Conservation (phyloP, 1,140 invertebrate genomes). For the Bacillus rossius region DNA sequence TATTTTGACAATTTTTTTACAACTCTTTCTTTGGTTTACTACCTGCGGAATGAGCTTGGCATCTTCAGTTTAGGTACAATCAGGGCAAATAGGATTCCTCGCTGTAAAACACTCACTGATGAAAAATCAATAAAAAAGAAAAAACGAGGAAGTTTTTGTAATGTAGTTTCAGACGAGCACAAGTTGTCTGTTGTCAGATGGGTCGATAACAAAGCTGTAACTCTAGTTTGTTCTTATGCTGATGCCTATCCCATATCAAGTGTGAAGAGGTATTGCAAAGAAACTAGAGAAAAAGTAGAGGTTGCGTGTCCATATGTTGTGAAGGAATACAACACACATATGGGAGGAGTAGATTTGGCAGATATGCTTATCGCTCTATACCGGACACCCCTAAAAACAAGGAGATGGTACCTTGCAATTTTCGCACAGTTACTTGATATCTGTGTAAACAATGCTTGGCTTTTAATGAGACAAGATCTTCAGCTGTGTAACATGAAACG, state of each 20-base stretch:
- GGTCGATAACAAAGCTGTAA: conserved; percentile 42
- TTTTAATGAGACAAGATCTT: no score
- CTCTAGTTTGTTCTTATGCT: conserved; percentile 36
- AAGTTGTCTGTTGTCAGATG: conserved; percentile 35
- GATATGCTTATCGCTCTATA: conserved; percentile 42
- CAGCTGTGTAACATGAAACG: no score
- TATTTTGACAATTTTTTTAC: conserved; percentile 10
- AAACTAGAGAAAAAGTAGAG: conserved; percentile 28
- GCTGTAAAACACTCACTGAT: no score
- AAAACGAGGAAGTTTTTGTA: conserved; percentile 29
- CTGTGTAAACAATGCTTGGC: no score
- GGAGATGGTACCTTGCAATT: no score
- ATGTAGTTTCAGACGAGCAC: conserved; percentile 17
- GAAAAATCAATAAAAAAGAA: no score
- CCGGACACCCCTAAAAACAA: conserved; percentile 18
- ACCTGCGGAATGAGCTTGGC: background rate
- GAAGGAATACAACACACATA: conserved; percentile 38
- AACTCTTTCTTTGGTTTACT: background rate
- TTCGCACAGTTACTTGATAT: no score
- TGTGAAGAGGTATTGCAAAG: conserved; percentile 32
- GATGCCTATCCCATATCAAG: conserved; percentile 30
- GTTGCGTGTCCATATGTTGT: conserved; percentile 39
- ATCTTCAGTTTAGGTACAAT: conserved; percentile 1
- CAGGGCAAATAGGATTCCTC: background rate
- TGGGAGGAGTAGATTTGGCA: conserved; percentile 37